Percentiles rank a stretch among this genome's conserved stretches.
Conservation (phyloP, 2,113 vertebrate genomes). For the Origma solitaria region DNA sequence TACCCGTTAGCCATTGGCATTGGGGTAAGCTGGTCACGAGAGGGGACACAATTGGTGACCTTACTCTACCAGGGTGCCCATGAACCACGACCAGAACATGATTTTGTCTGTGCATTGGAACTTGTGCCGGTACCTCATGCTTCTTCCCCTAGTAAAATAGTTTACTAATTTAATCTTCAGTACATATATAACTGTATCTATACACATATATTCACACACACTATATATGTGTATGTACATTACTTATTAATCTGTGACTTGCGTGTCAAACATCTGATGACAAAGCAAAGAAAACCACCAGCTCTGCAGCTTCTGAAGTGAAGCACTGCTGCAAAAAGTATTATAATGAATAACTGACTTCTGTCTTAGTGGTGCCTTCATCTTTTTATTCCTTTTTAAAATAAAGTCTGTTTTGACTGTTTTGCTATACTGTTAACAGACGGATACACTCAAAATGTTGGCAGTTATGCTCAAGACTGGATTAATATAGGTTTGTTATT, state of each 20-base stretch:
- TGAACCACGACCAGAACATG: neutral
- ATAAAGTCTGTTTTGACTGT: constrained; percentile 37
- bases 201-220: fast-evolving
- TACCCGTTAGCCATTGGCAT: neutral
- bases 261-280: neutral
- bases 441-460: constrained; percentile 37
- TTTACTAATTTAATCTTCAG: neutral
- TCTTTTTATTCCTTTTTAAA: constrained; percentile 46
- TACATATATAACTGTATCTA: neutral
- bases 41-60: neutral
- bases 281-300: neutral
- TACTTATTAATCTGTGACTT: neutral
- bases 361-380: constrained; percentile 26
- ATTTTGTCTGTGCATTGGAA: neutral
- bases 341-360: constrained; percentile 16
- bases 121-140: neutral
- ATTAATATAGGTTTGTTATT: constrained; percentile 57
- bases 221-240: too few relatives aligned
- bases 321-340: neutral
- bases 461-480: constrained; percentile 34
- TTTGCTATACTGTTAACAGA: constrained; percentile 36
- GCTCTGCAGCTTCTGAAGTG: neutral
- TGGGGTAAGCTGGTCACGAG: neutral
- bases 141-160: neutral
- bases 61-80: neutral